phyloP scores from a whole-genome alignment of 2,797 vertebrate species.

The Chelmon rostratus region DNA sequence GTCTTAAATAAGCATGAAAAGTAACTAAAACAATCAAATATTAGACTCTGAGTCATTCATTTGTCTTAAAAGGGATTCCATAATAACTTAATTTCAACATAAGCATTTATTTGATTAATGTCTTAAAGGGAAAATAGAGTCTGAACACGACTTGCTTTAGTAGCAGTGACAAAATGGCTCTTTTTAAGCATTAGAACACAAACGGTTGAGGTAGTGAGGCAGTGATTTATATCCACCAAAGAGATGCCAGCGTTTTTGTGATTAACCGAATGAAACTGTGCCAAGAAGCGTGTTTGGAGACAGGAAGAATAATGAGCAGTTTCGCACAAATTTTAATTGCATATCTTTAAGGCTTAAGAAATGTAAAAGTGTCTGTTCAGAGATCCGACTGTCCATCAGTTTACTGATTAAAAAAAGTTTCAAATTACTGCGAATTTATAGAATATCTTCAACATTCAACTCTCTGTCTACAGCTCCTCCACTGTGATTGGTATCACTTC shows the following conservation, averaged over 20 bases:
- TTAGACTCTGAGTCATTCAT: background rate
- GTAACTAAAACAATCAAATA: background rate
- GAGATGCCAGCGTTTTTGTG: background rate
- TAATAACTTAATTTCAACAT: background rate
- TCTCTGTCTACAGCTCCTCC: background rate
- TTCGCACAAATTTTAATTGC: constrained; percentile 31
- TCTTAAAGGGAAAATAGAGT: background rate
- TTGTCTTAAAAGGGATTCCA: background rate
- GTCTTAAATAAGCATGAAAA: background rate
- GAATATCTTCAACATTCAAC: background rate
- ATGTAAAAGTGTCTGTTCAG: background rate
- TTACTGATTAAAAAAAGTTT: background rate
- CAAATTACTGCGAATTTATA: background rate
- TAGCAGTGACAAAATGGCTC: background rate
- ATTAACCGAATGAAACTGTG: constrained; percentile 20
- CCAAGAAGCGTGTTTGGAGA: background rate
- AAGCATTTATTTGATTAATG: background rate
- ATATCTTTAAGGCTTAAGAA: background rate
- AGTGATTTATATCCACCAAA: constrained; percentile 4
- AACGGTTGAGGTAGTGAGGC: background rate
- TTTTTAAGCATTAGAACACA: background rate
- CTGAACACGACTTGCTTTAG: background rate
- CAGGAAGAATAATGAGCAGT: background rate
- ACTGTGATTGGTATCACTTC: background rate
- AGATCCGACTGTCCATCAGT: background rate